Evolutionary conservation across 2,113 vertebrate species (phyloP).

Genomic region (Myotis lucifugus): DNA sequence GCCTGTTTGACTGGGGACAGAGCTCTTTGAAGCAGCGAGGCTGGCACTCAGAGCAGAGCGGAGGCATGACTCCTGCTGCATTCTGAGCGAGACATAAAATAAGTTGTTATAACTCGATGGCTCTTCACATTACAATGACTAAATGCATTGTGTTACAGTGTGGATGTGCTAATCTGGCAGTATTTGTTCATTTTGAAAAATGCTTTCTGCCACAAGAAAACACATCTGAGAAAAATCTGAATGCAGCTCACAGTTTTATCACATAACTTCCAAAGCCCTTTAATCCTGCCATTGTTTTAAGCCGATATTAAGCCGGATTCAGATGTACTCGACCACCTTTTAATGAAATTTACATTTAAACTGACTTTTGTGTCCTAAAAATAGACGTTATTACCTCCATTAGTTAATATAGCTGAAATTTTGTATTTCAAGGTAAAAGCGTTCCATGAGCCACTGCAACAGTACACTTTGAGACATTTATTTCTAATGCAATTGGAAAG

Average conservation of each 20-base stretch:
- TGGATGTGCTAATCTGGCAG: not conserved
- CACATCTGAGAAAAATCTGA: not conserved
- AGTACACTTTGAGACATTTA: not conserved
- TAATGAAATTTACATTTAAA: slow-evolving; percentile 42
- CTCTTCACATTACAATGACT: not conserved
- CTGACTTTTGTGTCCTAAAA: not conserved
- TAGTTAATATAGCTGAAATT: not conserved
- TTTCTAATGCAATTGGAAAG: not conserved
- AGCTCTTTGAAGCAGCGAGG: not conserved
- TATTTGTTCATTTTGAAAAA: not conserved
- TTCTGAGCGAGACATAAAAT: not conserved
- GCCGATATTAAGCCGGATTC: not conserved
- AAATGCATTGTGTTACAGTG: not conserved
- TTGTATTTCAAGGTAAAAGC: not conserved
- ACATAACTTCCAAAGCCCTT: not conserved
- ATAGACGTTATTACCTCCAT: not conserved
- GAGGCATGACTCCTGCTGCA: not conserved
- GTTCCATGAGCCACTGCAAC: not conserved
- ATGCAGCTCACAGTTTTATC: not conserved
- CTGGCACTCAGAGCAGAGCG: fast-evolving
- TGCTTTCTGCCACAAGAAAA: not conserved
- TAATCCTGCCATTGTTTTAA: slow-evolving; percentile 19
- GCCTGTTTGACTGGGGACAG: not conserved
- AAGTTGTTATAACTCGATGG: not conserved
- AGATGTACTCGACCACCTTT: not conserved